phyloP scores from a whole-genome alignment of 2,888 invertebrate genomes.

The Hydrotaea cyrtoneurina region DNA sequence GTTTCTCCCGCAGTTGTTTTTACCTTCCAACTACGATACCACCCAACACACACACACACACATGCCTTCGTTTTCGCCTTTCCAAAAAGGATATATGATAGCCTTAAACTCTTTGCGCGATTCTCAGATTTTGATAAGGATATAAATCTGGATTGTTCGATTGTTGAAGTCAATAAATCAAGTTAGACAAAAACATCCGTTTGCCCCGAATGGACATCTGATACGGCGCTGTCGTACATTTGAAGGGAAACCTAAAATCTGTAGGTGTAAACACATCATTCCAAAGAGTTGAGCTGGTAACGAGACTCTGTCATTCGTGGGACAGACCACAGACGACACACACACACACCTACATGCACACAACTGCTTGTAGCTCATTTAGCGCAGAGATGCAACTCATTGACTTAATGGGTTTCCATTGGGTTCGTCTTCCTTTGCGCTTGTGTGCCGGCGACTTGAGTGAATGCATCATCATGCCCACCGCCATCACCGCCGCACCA shows the following conservation, averaged over 20 bases:
- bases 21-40: no score
- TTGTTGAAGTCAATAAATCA: constrained; percentile 33
- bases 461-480: constrained; percentile 46
- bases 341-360: not conserved
- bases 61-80: not conserved
- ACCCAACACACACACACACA: not conserved
- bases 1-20: no score
- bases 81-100: constrained; percentile 20
- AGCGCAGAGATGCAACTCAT: constrained; percentile 57
- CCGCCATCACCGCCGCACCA: constrained; percentile 25
- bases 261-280: constrained; percentile 51
- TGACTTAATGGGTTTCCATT: constrained; percentile 57
- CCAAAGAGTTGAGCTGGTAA: not conserved
- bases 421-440: not conserved
- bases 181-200: constrained; percentile 32
- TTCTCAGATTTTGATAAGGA: constrained; percentile 38
- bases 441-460: constrained; percentile 24
- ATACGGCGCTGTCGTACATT: constrained; percentile 20
- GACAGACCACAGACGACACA: not conserved
- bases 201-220: constrained; percentile 26
- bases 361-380: constrained; percentile 50
- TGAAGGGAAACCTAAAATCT: constrained; percentile 6
- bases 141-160: constrained; percentile 19
- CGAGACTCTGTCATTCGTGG: not conserved
- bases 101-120: constrained; percentile 16